Percentiles rank a stretch among this genome's conserved stretches.
Evolutionary conservation across 2,797 vertebrate genomes (phyloP).

Genomic region (Lithobates sylvaticus): DNA sequence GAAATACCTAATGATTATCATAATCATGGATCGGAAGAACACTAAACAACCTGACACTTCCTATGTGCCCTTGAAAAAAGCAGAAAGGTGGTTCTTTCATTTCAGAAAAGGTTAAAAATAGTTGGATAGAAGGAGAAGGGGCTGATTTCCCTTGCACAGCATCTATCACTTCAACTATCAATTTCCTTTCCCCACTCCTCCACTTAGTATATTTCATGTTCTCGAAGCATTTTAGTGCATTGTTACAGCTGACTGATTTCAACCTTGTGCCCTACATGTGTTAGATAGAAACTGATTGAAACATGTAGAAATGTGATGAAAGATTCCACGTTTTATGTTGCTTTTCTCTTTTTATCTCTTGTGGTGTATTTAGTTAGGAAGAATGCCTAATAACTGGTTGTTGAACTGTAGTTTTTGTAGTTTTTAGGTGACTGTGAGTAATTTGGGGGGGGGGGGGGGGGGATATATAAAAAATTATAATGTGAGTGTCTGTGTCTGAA

Average conservation of each 20-base stretch:
- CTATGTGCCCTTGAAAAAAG: not conserved
- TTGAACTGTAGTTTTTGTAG: constrained; percentile 50
- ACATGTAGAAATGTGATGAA: constrained; percentile 57
- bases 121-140: constrained; percentile 6
- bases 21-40: not conserved
- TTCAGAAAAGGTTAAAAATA: constrained; percentile 42
- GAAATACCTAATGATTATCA: not conserved
- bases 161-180: constrained; percentile 44
- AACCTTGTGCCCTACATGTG: constrained; percentile 57
- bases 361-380: constrained; percentile 49
- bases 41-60: not conserved
- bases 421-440: constrained; percentile 24
- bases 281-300: constrained; percentile 57
- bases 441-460: not conserved
- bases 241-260: constrained; percentile 59
- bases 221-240: constrained; percentile 52
- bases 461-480: constrained; percentile 20
- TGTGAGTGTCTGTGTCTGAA: constrained; percentile 34
- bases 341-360: constrained; percentile 30
- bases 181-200: constrained; percentile 26
- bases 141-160: constrained; percentile 19
- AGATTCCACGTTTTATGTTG: constrained; percentile 28
- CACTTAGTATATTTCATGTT: constrained; percentile 58
- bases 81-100: not conserved
- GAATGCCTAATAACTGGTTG: constrained; percentile 50